Evolutionary conservation across 2,113 vertebrate species (phyloP), one percentile per base, ranked within the genome.

Genomic region (Vicugna pacos): DNA sequence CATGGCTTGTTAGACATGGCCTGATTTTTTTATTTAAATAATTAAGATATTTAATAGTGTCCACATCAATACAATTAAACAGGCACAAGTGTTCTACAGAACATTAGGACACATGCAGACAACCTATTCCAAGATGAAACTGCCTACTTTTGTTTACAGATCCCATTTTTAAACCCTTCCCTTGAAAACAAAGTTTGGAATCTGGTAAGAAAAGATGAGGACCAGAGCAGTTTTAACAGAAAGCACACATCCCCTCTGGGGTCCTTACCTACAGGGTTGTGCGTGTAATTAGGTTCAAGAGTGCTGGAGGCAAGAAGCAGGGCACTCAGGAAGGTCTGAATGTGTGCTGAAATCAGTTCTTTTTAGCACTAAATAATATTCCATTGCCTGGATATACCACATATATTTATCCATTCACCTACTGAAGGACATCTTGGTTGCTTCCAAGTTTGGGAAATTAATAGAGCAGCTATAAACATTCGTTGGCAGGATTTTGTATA

Each of bases 21-120:
- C 4, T 38, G 38, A 38, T 38, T 38, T 38, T 38, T 38, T 98
- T 97, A 95, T 93, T 99, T 98, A 99, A 99, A 99, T 99, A 99
- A 98, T 97, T 98, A 97, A 96, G 97, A 88, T 90, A 98, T 97
- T 98, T 97, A 97, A 98, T 97, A 97, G 82, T 97, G 98, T 98
- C 95, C 98, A 98, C 98, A 98, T 97, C 98, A 97, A 94, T 93
- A 97, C 93, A 95, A 72, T 86, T 95, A 86, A 96, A 97, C 94
- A 96, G 96, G 90, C 67, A 94, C 94, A 58, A 93, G 64, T 85
- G 86, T 93, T 98, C 84, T 97, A 98, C 93, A 67, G 82, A 79
- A 91, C 72, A 92, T 85, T 8, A 93, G 95, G 96, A 98, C 96
- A 88, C 93, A 95, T 91, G 97, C 90, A 94, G 95, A 97, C 6